These are phyloP conservation scores for Chymomyza fuscimana DNA, from an alignment of 2,888 invertebrate genomes.

Conservation along the genomic window DNA sequence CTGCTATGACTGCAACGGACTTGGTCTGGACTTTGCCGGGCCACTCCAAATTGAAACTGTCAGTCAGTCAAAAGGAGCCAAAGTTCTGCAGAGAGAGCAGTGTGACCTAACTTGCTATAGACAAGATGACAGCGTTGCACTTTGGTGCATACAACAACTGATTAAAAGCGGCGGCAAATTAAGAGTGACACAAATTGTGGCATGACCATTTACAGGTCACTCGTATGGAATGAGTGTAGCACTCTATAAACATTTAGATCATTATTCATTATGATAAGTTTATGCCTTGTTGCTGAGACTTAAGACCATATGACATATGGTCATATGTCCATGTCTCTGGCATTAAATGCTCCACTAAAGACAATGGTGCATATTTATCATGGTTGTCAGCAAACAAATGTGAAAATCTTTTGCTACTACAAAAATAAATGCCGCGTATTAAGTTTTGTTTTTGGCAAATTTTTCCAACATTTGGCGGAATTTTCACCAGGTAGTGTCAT, in stretches of 20 bases:
- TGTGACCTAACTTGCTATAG: not conserved
- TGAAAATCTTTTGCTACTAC: slow-evolving; percentile 43
- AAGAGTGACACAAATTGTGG: slow-evolving; percentile 4
- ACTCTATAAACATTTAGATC: not conserved
- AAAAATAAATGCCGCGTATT: slow-evolving; percentile 41
- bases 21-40: not conserved
- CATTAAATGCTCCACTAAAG: not conserved
- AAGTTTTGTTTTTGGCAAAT: slow-evolving; percentile 23
- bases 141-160: not conserved
- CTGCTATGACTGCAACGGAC: not conserved
- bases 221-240: not conserved
- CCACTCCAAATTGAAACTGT: slow-evolving; percentile 57
- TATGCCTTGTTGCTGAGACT: not conserved
- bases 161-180: not conserved
- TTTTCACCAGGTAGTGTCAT: slow-evolving; percentile 64
- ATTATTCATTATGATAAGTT: slow-evolving; percentile 1
- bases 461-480: slow-evolving; percentile 44
- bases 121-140: not conserved
- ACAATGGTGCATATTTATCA: slow-evolving; percentile 55
- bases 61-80: slow-evolving; percentile 44
- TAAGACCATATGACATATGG: slow-evolving; percentile 44
- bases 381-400: slow-evolving; percentile 58
- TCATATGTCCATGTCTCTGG: slow-evolving; percentile 13
- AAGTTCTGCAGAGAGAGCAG: not conserved
- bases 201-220: not conserved